A percentile compares a stretch with the other conserved stretches of the same genome.
phyloP scores from a whole-genome alignment of 2,113 vertebrate genomes.

The Brachirus orientalis region DNA sequence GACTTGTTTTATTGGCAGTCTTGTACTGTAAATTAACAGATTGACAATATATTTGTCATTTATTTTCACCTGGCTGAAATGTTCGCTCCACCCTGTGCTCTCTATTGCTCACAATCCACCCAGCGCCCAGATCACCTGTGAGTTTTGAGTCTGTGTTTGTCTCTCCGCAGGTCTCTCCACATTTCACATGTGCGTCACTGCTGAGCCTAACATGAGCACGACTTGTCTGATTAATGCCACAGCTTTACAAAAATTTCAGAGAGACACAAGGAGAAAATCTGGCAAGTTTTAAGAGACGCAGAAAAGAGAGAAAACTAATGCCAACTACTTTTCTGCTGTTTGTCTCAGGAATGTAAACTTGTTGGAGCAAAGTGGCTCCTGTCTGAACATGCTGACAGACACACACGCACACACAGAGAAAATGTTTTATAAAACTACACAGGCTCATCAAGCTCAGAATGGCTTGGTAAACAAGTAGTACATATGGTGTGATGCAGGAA shows the following conservation, averaged over 20 bases:
- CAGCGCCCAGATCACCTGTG: conserved; percentile 29
- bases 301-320: conserved; percentile 34
- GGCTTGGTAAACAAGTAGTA: conserved; percentile 51
- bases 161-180: not conserved
- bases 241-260: conserved; percentile 10
- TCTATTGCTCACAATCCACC: no score
- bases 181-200: conserved; percentile 3
- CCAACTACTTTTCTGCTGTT: conserved; percentile 42
- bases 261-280: conserved; percentile 5
- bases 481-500: conserved; percentile 37
- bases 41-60: conserved; percentile 12
- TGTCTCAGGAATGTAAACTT: conserved; percentile 75
- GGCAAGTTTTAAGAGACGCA: conserved; percentile 15
- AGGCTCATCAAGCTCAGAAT: conserved; percentile 34
- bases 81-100: conserved; percentile 18
- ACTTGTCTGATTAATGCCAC: not conserved
- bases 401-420: conserved; percentile 21
- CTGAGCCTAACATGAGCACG: conserved; percentile 1
- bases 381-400: conserved; percentile 67
- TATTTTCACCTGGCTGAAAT: conserved; percentile 21
- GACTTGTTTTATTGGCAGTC: conserved; percentile 48
- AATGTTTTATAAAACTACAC: conserved; percentile 52
- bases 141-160: not conserved
- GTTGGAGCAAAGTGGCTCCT: conserved; percentile 60
- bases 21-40: not conserved